Conservation (phyloP, 2,888 invertebrate genomes). For the Lepidochrysops patricia region DNA sequence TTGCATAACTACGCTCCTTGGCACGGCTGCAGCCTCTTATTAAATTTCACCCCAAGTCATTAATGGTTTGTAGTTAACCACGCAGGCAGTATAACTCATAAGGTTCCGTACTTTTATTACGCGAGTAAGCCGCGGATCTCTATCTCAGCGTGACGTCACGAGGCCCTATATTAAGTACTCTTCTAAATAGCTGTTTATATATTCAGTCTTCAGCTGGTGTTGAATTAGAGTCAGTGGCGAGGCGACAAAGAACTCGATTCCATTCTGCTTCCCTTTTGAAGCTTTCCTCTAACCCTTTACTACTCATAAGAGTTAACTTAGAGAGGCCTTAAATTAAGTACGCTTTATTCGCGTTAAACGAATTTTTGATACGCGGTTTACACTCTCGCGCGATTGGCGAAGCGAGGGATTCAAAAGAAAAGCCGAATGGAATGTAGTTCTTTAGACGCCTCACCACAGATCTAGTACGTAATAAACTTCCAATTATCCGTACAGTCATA, state of each 20-base stretch:
- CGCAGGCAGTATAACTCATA: constrained; percentile 66
- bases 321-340: too few species aligned
- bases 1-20: constrained; percentile 71
- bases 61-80: constrained; percentile 72
- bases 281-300: too few species aligned
- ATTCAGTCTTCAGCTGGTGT: neutral
- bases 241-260: too few species aligned
- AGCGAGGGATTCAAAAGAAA: too few species aligned
- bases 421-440: too few species aligned
- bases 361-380: too few species aligned
- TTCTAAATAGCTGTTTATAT: constrained; percentile 54
- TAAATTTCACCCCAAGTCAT: constrained; percentile 73
- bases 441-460: too few species aligned
- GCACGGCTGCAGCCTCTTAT: constrained; percentile 64
- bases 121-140: constrained; percentile 45
- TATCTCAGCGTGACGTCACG: constrained; percentile 15
- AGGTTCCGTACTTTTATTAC: constrained; percentile 59
- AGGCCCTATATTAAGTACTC: constrained; percentile 32
- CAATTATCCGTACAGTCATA: constrained; percentile 25
- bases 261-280: too few species aligned
- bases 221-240: neutral
- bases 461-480: neutral
- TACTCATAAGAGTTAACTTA: too few species aligned
- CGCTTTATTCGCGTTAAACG: too few species aligned
- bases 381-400: too few species aligned